phyloP scores from a whole-genome alignment of 2,113 vertebrate genomes.

The Crypturellus undulatus region DNA sequence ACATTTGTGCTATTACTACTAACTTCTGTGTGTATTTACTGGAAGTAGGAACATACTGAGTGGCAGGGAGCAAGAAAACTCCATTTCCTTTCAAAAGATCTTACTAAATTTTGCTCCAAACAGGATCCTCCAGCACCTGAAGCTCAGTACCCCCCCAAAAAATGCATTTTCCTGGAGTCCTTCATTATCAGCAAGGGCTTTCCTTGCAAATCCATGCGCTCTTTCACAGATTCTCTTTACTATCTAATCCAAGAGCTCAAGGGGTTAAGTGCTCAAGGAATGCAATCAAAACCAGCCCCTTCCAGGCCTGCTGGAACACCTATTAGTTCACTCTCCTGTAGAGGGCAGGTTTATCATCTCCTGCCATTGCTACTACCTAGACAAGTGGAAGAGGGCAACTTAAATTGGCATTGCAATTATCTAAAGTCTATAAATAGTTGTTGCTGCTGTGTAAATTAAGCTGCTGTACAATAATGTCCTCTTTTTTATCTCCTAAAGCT shows the following conservation, averaged over 20 bases:
- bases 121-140: neutral
- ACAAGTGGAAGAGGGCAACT: slow-evolving; percentile 45
- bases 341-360: slow-evolving; percentile 39
- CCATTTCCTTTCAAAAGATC: neutral
- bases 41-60: neutral
- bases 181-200: neutral
- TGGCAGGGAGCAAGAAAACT: neutral
- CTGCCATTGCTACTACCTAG: neutral
- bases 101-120: neutral
- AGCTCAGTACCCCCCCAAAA: neutral
- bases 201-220: neutral
- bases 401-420: slow-evolving; percentile 54
- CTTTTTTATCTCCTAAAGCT: neutral
- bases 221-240: neutral
- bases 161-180: neutral
- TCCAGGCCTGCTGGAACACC: slow-evolving; percentile 22
- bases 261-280: neutral
- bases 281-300: slow-evolving; percentile 46
- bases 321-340: slow-evolving; percentile 57
- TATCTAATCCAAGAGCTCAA: neutral
- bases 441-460: slow-evolving; percentile 44
- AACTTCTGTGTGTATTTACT: neutral
- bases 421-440: slow-evolving; percentile 59
- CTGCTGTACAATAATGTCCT: neutral
- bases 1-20: neutral